Evolutionary conservation across 2,888 invertebrate genomes (phyloP).

Genomic region (Autographa gamma): DNA sequence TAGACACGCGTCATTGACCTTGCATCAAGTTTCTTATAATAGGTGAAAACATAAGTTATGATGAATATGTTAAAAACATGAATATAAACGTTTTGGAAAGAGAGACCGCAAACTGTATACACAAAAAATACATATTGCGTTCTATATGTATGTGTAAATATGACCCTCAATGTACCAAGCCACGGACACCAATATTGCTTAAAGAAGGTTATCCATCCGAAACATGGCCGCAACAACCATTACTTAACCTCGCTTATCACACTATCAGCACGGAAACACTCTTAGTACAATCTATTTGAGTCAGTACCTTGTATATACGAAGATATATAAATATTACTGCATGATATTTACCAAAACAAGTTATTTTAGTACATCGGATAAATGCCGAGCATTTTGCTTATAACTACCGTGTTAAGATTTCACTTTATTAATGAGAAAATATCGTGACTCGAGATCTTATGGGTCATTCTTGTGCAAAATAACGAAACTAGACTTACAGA

Average conservation of each 20-base stretch:
- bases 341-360: neutral
- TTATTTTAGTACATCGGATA: neutral
- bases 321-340: neutral
- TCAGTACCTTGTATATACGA: neutral
- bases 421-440: slow-evolving; percentile 29
- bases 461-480: slow-evolving; percentile 37
- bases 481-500: slow-evolving; percentile 37
- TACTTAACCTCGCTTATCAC: slow-evolving; percentile 1
- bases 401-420: slow-evolving; percentile 22
- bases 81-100: too few relatives aligned
- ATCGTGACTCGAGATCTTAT: slow-evolving; percentile 19
- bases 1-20: neutral
- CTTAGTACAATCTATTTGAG: neutral
- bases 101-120: too few relatives aligned
- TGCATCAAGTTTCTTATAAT: neutral
- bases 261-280: neutral
- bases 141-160: neutral
- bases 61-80: neutral
- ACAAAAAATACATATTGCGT: neutral
- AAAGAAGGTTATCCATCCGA: slow-evolving; percentile 3
- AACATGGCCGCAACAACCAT: neutral
- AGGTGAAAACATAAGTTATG: neutral
- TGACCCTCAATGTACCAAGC: neutral
- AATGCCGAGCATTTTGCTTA: neutral
- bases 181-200: neutral